These are phyloP conservation scores for Archaeoteleia sp. DNA, from an alignment of 2,888 invertebrate species.

Conservation along the genomic window DNA sequence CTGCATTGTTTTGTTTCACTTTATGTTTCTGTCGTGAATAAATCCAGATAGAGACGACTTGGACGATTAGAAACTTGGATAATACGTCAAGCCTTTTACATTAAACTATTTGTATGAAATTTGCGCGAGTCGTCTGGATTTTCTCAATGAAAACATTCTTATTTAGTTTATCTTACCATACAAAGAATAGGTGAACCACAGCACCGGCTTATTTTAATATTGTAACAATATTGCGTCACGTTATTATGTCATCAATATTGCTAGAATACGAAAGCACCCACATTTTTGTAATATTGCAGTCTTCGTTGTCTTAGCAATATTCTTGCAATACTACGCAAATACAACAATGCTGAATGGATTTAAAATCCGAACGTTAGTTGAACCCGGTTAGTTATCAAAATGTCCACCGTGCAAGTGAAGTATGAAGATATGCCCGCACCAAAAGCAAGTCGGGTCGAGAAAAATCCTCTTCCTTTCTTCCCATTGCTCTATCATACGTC, in stretches of 20 bases:
- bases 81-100: no score
- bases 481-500: conserved; percentile 47
- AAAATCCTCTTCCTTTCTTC: conserved; percentile 48
- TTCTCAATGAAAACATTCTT: no score
- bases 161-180: no score
- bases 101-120: no score
- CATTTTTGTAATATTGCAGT: background rate
- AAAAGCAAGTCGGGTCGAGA: conserved; percentile 69
- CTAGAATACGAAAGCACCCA: no score
- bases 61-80: background rate
- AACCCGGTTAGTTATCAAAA: conserved; percentile 55
- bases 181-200: no score
- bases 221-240: no score
- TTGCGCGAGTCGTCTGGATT: no score
- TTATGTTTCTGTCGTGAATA: conserved; percentile 18
- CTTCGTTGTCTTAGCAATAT: background rate
- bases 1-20: conserved; percentile 5
- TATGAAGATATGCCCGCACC: conserved; percentile 70
- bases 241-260: no score
- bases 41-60: background rate
- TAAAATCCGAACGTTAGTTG: conserved; percentile 47
- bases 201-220: no score
- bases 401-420: conserved; percentile 54
- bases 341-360: conserved; percentile 26
- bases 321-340: background rate